Evolutionary conservation across 1,140 invertebrate species (phyloP).

Genomic region (Procambarus virginalis): DNA sequence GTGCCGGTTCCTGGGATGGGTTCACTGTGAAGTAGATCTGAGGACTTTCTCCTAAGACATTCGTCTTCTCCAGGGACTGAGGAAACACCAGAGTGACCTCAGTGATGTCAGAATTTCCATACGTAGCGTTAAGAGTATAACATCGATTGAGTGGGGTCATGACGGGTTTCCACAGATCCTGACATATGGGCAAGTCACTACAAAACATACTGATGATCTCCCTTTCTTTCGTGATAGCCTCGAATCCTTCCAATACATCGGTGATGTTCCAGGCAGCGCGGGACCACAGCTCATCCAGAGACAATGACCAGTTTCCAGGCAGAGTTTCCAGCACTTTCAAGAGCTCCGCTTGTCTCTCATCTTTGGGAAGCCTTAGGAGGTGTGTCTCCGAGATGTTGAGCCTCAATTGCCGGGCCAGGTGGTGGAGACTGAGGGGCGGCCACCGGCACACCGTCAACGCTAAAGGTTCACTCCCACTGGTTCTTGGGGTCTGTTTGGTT

Average conservation of each 20-base stretch:
- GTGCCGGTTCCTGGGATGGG: not conserved
- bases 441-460: constrained; percentile 29
- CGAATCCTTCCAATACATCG: constrained; percentile 14
- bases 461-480: not conserved
- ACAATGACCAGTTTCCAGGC: constrained; percentile 26
- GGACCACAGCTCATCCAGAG: constrained; percentile 2
- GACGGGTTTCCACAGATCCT: constrained; percentile 4
- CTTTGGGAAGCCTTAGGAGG: not conserved
- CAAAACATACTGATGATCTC: not conserved
- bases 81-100: constrained; percentile 20
- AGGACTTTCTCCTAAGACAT: constrained; percentile 3
- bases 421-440: constrained; percentile 21
- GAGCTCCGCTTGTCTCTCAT: not conserved
- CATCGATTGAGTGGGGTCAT: constrained; percentile 33
- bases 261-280: constrained; percentile 25
- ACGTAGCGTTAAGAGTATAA: not conserved
- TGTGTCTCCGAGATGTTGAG: constrained; percentile 10
- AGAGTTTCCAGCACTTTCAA: constrained; percentile 10
- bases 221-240: not conserved
- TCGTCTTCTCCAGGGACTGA: constrained; percentile 3
- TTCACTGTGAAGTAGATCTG: constrained; percentile 21
- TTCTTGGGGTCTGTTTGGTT: not conserved
- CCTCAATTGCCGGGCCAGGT: not conserved
- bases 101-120: not conserved
- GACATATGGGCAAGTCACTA: not conserved